Evolutionary conservation across 1,140 invertebrate species (phyloP), one percentile per base, ranked within the genome.

Genomic region (Aphaenogaster ashmeadi): DNA sequence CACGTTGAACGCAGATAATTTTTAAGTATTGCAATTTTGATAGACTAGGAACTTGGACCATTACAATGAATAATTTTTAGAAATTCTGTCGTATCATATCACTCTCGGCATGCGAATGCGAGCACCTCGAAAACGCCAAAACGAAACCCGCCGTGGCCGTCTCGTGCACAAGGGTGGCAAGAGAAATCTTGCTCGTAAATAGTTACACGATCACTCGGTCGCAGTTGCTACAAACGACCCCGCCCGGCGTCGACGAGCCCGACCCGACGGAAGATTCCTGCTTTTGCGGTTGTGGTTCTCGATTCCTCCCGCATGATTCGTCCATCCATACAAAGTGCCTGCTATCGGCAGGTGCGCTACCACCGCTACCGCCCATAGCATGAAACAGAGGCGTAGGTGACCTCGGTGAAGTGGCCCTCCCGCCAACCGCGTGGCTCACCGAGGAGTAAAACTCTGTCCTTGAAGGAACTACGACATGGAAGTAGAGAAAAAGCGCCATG

Each of bases 201-300:
- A 96, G 96, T 98, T 97, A 98, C 97, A 97, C 97, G 94, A 98
- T 97, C 94, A 96, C 96, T 92, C 96, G 96, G 95, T 97, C 97
- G 95, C 97, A 98, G 93, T 97, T 97, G 93, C 95, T 96, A 96
- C 97, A 98, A 94, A 96, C 96, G 69, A 97, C 97, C 62, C 69
- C 80, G 69, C 69, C 33, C 90, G 88, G 89, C 11, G 91, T 93
- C 36, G 93, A 92, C 52, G 92, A 88, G 33, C 79, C 78, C 60
- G 93, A 93, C 83, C 93, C 85, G 80, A 94, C 90, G 62, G 88
- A 75, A 36, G 87, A 87, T 54, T 81, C 87, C 89, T 92, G 92
- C 77, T 86, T 88, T 74, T 88, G 88, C 58, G 58, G 83, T 75
- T 64, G 83, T 27, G 87, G 15, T 50, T 50, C 50, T 41, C 21